Conservation (phyloP, 35 echinoderm and acorn worm genomes). For the Lytechinus pictus region DNA sequence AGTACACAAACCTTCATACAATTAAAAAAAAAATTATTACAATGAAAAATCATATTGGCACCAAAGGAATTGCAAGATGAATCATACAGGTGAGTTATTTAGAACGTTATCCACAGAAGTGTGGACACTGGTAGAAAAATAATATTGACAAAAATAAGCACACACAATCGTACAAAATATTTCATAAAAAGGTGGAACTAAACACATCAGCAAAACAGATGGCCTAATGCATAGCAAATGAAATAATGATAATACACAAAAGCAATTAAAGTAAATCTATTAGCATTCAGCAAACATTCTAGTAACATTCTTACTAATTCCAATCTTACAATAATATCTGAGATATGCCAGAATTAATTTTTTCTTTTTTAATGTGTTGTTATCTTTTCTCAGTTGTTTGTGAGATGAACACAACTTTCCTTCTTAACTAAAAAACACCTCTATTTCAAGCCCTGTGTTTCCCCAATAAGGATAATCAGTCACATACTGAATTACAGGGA, state of each 20-base stretch:
- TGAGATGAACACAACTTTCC: background rate
- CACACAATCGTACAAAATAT: background rate
- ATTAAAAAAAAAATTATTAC: background rate
- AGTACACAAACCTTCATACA: background rate
- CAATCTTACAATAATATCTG: too few species aligned
- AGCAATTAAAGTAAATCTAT: background rate
- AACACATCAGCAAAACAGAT: background rate
- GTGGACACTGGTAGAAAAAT: background rate
- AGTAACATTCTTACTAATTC: too few species aligned
- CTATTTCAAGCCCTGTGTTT: background rate
- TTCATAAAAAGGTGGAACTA: background rate
- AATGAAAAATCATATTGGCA: background rate
- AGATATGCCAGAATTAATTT: too few species aligned
- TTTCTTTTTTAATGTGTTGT: too few species aligned
- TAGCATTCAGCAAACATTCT: too few species aligned
- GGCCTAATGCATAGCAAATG: background rate
- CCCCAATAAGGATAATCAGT: background rate
- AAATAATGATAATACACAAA: background rate
- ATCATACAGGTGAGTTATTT: background rate
- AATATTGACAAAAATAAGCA: background rate
- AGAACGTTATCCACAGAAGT: background rate
- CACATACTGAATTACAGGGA: background rate
- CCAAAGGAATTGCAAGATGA: constrained; percentile 2
- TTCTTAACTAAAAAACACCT: background rate
- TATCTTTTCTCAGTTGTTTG: background rate